phyloP scores from a whole-genome alignment of 2,113 vertebrate genomes.

The Catagonus wagneri region DNA sequence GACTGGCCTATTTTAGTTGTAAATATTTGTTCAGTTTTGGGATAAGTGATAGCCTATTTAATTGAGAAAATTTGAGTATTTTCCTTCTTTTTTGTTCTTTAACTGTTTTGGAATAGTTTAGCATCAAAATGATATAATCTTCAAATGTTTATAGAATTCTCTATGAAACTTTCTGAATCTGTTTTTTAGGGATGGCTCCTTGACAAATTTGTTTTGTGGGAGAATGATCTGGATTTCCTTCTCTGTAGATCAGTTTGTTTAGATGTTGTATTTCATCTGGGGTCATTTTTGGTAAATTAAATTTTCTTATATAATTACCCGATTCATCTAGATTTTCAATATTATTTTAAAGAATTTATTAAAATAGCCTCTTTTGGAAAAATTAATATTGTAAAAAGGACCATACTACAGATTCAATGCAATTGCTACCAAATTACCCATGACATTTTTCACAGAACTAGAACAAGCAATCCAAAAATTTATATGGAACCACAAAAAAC shows the following conservation, averaged over 20 bases:
- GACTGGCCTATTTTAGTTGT: background rate
- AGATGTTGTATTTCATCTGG: background rate
- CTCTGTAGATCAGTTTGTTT: background rate
- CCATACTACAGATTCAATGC: too few relatives aligned
- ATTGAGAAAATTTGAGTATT: background rate
- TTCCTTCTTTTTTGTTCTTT: background rate
- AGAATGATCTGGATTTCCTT: background rate
- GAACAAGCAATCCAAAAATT: too few relatives aligned
- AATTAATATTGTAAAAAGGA: too few relatives aligned
- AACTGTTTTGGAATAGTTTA: background rate
- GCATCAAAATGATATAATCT: background rate
- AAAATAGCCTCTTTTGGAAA: too few relatives aligned
- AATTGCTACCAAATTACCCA: too few relatives aligned
- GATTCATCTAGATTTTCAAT: background rate
- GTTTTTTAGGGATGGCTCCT: background rate
- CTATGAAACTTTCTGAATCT: background rate
- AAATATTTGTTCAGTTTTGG: background rate
- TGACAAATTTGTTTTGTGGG: background rate
- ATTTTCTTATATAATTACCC: background rate
- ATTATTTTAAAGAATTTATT: background rate
- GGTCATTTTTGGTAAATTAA: background rate
- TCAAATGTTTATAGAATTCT: background rate
- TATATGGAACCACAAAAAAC: too few relatives aligned
- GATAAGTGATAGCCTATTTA: background rate
- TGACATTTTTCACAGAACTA: too few relatives aligned